Conservation (phyloP, 2,888 invertebrate genomes). For the Parthenolecanium corni region DNA sequence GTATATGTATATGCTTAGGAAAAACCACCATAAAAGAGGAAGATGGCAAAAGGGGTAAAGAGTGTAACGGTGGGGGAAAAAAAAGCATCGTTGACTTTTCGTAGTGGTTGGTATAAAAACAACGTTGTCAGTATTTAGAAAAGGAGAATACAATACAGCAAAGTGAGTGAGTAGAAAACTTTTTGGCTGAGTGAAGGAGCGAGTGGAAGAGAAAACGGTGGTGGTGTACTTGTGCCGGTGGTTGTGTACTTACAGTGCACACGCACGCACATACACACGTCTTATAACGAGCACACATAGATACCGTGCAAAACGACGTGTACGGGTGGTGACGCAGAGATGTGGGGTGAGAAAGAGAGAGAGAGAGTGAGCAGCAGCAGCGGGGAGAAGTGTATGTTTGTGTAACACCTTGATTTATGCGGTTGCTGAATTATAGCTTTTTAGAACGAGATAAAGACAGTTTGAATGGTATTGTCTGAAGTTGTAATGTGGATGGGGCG, state of each 20-base stretch:
- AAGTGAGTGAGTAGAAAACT: too few species aligned
- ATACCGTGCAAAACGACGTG: too few species aligned
- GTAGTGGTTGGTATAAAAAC: not conserved
- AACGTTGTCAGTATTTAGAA: slow-evolving; percentile 3
- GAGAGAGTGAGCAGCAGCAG: not conserved
- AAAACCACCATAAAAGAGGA: not conserved
- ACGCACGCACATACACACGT: not conserved
- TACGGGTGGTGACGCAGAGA: too few species aligned
- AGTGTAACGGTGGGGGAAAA: not conserved
- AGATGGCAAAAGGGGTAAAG: not conserved
- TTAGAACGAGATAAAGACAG: slow-evolving; percentile 29
- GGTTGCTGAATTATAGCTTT: slow-evolving; percentile 29
- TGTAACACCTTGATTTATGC: slow-evolving; percentile 29
- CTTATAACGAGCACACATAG: not conserved
- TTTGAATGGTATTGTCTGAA: slow-evolving; percentile 29
- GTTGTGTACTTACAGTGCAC: not conserved
- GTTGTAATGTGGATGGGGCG: slow-evolving; percentile 26
- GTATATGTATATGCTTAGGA: not conserved
- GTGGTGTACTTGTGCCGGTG: not conserved
- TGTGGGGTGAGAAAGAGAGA: too few species aligned
- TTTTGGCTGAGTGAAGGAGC: too few species aligned
- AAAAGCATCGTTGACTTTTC: not conserved
- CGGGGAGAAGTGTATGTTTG: slow-evolving; percentile 25
- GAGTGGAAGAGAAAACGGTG: not conserved
- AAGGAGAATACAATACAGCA: too few species aligned